Evolutionary conservation across 2,797 vertebrate genomes (phyloP).

Genomic region (Nannoperca australis): DNA sequence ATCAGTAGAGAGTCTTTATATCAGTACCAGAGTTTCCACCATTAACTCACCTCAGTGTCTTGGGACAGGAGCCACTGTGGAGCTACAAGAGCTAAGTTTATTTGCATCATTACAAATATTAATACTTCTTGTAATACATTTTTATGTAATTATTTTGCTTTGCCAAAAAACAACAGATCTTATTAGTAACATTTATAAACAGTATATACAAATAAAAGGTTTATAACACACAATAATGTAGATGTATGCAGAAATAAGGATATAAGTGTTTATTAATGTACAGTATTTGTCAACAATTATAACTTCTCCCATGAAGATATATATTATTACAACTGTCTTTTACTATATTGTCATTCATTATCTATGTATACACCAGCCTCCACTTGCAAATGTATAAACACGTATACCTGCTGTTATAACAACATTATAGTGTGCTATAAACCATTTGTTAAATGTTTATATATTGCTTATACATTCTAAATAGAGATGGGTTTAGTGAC

Average conservation of each 20-base stretch:
- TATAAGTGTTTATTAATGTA: background rate
- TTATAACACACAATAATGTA: background rate
- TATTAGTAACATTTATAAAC: background rate
- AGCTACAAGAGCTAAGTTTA: conserved; percentile 36
- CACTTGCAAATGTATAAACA: background rate
- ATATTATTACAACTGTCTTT: background rate
- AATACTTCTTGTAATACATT: background rate
- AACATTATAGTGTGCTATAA: background rate
- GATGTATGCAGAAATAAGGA: background rate
- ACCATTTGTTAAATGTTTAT: background rate
- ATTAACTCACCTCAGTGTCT: conserved; percentile 65
- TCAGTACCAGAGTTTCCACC: conserved; percentile 80
- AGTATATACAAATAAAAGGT: background rate
- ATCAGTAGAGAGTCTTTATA: conserved; percentile 74
- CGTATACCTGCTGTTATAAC: background rate
- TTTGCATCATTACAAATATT: conserved; percentile 1
- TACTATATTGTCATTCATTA: background rate
- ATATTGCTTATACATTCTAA: background rate
- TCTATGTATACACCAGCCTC: background rate
- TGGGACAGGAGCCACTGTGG: conserved; percentile 52
- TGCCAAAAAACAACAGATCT: too few species aligned
- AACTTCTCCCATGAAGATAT: background rate
- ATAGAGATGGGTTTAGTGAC: background rate
- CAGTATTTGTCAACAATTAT: background rate
- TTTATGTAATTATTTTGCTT: background rate